Evolutionary conservation across 1,140 invertebrate species (phyloP), one percentile per base, ranked within the genome.

Genomic region (Drosophila persimilis): DNA sequence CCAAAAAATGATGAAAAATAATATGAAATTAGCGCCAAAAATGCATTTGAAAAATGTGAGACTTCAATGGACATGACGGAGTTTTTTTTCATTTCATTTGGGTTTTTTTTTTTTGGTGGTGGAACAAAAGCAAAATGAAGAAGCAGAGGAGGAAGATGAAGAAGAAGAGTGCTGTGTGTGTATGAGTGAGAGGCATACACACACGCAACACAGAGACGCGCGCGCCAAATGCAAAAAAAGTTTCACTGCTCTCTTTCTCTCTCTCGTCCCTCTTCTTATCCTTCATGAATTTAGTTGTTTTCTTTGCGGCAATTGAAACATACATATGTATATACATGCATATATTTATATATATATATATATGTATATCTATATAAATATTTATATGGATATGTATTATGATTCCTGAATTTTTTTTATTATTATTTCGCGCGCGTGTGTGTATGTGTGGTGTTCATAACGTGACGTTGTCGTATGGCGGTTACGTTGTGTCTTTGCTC

Each of bases 41-140:
- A 70, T 71, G 66, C 57, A 67, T 76, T 83, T 78, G 58, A 88
- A 83, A 77, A 88, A 86, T 86, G 81, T 85, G 81, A 85, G 81
- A 85, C 81, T 86, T 86, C 81, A 86, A 75, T 88, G 81, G 81
- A 81, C 81, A 86, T 86, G 81, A 88, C 81, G 77, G 69, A 65
- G 70, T 72, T 78, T 84, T 85, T 71, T 57, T 51, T 44, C 43
- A 62, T 60, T 59, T 57, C 77, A 56, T 75, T 57, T 62, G 67
- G 67, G 65, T 66, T 71, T 78, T 78, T 79, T 79, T 39, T 39
- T 80, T 85, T 88, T 71, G 81, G 83, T 85, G 80, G 80, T 85
- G 77, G 71, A 74, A 74, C 71, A 67, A 75, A 75, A 75, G 81
- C 69, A 73, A 75, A 65, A 56, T 61, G 72, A 56, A 52, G 64